phyloP scores from a whole-genome alignment of 2,888 invertebrate genomes.

The Drosophila fungiperda region DNA sequence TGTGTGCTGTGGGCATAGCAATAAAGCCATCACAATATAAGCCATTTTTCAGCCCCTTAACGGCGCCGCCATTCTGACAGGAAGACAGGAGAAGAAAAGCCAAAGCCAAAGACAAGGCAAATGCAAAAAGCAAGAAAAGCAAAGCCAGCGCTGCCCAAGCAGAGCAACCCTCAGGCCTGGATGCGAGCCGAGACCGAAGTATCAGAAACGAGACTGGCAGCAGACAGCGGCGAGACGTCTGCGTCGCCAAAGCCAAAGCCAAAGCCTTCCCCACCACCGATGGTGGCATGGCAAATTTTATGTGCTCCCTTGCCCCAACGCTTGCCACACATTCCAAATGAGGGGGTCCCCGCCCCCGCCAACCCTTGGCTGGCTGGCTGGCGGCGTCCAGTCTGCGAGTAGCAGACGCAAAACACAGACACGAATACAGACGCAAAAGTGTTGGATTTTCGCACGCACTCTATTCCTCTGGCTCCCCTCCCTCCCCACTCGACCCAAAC shows the following conservation, averaged over 20 bases:
- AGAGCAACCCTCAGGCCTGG: constrained; percentile 49
- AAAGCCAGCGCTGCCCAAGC: neutral
- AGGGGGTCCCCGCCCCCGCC: constrained; percentile 13
- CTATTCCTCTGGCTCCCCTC: neutral
- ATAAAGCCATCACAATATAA: constrained; percentile 74
- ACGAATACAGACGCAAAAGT: constrained; percentile 50
- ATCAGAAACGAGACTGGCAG: constrained; percentile 64
- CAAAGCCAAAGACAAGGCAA: constrained; percentile 30
- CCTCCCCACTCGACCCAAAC: neutral
- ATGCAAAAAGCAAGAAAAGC: neutral
- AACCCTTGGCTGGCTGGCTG: constrained; percentile 48
- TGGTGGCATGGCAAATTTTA: constrained; percentile 41
- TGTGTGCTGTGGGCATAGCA: constrained; percentile 17
- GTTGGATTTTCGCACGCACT: constrained; percentile 79
- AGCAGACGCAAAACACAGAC: constrained; percentile 38
- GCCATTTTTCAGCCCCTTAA: constrained; percentile 41
- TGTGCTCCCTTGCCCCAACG: constrained; percentile 10
- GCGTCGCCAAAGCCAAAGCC: constrained; percentile 63
- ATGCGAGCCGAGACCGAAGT: constrained; percentile 8
- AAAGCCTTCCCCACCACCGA: constrained; percentile 45
- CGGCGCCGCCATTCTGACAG: constrained; percentile 46
- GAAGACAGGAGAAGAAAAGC: constrained; percentile 20
- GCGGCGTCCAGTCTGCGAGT: constrained; percentile 75
- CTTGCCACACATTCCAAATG: constrained; percentile 25
- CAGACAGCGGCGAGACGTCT: constrained; percentile 78